Conservation (phyloP, 2,113 vertebrate species). For the Edolisoma coerulescens region DNA sequence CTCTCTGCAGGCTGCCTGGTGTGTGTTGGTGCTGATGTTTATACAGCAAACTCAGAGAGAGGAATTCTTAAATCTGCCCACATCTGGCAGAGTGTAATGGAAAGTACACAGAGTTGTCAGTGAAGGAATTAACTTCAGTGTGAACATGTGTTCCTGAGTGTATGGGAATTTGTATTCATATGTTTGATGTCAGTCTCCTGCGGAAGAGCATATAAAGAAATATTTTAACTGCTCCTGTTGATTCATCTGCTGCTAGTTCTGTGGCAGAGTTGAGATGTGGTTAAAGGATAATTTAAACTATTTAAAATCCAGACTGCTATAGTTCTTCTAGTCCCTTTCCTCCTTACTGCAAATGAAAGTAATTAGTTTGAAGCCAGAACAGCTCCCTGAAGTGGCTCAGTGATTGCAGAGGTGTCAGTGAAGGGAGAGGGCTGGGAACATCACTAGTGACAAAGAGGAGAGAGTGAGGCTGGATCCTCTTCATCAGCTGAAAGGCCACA, state of each 20-base stretch:
- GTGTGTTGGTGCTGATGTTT: neutral
- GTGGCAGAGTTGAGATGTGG: neutral
- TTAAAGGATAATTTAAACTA: neutral
- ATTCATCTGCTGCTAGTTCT: neutral
- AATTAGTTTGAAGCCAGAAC: neutral
- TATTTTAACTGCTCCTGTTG: neutral
- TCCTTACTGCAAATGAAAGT: neutral
- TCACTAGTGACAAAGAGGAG: neutral
- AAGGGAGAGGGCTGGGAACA: neutral
- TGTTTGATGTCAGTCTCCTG: neutral
- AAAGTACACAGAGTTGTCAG: neutral
- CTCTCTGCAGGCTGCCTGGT: neutral
- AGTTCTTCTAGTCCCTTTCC: neutral
- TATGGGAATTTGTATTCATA: neutral
- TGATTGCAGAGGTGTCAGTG: neutral
- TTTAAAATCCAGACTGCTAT: neutral
- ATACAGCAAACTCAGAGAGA: neutral
- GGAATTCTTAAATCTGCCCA: neutral
- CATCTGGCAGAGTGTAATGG: neutral
- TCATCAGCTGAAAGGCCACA: neutral
- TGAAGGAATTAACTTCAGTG: neutral
- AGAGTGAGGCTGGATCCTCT: neutral
- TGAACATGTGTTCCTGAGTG: neutral
- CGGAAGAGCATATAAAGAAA: neutral
- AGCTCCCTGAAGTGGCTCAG: neutral